These are phyloP conservation scores for Urophycis tenuis DNA, from an alignment of 2,797 vertebrate genomes.

Conservation along the genomic window DNA sequence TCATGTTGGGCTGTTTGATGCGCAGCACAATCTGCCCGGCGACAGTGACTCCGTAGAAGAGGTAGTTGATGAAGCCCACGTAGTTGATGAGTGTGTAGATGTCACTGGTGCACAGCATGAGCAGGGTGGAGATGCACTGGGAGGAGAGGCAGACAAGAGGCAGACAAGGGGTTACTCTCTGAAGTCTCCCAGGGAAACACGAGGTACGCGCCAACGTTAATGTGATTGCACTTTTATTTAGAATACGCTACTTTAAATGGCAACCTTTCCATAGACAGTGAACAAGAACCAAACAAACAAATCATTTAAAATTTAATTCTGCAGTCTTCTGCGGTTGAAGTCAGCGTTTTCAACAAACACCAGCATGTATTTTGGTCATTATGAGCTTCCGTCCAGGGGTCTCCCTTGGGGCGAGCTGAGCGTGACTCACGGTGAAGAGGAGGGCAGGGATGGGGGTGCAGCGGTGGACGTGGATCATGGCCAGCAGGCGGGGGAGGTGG, in stretches of 20 bases:
- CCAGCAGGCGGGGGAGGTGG: conserved; percentile 72
- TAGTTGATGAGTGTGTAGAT: conserved; percentile 81
- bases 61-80: conserved; percentile 78
- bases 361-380: neutral
- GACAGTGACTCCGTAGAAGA: conserved; percentile 76
- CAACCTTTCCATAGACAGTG: neutral
- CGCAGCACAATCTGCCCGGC: conserved; percentile 75
- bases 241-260: neutral
- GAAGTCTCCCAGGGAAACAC: no score
- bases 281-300: neutral
- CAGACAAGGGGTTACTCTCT: no score
- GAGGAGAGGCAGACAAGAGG: neutral
- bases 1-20: conserved; percentile 64
- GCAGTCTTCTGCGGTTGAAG: no score
- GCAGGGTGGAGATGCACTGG: conserved; percentile 71
- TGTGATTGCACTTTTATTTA: neutral
- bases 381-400: neutral
- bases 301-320: no score
- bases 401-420: no score
- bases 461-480: conserved; percentile 75
- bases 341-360: neutral
- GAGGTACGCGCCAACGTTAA: neutral
- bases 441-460: conserved; percentile 76
- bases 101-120: conserved; percentile 78
- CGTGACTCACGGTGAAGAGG: conserved; percentile 68